These are phyloP conservation scores for Linyphia triangularis DNA, from an alignment of 2,888 invertebrate species.

Conservation along the genomic window DNA sequence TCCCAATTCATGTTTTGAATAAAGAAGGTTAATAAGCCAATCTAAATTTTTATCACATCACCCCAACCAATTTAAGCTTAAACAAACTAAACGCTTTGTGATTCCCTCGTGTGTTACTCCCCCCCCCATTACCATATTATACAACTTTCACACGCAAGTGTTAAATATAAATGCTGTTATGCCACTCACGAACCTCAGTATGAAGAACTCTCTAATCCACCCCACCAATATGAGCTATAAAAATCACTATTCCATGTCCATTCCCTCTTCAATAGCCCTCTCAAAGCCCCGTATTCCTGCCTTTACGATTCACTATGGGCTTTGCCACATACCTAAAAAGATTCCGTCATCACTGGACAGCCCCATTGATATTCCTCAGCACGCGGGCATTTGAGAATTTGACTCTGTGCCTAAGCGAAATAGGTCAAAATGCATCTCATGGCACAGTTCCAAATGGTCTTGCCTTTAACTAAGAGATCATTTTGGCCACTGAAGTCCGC, in stretches of 20 bases:
- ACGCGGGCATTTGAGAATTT: conserved; percentile 11
- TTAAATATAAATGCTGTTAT: no score
- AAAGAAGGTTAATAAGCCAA: no score
- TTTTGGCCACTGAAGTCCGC: neutral
- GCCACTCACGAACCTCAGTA: no score
- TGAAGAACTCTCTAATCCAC: neutral
- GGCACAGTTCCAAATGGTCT: conserved; percentile 38
- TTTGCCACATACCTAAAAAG: no score
- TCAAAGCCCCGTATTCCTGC: neutral
- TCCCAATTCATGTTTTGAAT: no score
- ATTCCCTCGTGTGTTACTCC: no score
- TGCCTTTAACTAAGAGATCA: neutral
- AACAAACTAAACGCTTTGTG: no score
- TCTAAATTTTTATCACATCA: no score
- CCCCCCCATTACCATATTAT: no score
- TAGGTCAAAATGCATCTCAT: conserved; percentile 32
- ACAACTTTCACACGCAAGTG: no score
- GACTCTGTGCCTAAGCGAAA: conserved; percentile 38
- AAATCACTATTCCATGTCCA: neutral
- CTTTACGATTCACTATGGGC: neutral
- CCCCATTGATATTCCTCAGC: neutral
- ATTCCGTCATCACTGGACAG: neutral
- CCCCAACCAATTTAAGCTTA: no score
- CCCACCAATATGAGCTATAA: neutral
- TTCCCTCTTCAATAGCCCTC: neutral